Percentiles rank a stretch among this genome's conserved stretches.
Conservation (phyloP, 2,888 invertebrate genomes). For the Acanthoscelides obtectus region DNA sequence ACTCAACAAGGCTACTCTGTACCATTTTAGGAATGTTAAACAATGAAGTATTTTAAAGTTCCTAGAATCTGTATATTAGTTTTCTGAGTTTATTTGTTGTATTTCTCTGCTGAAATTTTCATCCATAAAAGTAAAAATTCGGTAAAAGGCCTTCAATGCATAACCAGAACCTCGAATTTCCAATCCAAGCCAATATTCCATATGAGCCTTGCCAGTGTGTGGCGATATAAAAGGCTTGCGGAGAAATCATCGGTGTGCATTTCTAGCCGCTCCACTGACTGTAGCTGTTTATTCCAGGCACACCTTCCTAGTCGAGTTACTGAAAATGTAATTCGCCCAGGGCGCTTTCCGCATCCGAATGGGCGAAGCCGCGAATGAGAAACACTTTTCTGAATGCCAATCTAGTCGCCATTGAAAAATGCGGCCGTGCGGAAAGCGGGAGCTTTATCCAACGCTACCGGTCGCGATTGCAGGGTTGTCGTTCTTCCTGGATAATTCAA, state of each 20-base stretch:
- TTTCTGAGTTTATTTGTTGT: too few relatives aligned
- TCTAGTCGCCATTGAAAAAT: constrained; percentile 31
- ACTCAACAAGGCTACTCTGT: too few relatives aligned
- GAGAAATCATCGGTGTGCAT: constrained; percentile 26
- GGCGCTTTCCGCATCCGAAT: constrained; percentile 39
- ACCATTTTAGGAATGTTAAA: too few relatives aligned
- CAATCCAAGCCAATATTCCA: background rate
- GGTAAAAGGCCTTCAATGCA: background rate
- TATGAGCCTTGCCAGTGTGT: constrained; percentile 13
- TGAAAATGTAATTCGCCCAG: constrained; percentile 40
- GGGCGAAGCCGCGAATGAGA: constrained; percentile 31
- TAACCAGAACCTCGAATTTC: background rate
- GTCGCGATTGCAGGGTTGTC: too few relatives aligned
- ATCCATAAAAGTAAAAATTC: too few relatives aligned
- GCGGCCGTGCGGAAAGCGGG: constrained; percentile 33
- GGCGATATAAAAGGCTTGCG: constrained; percentile 9
- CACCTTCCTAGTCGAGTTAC: constrained; percentile 39
- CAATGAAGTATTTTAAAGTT: too few relatives aligned
- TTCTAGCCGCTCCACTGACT: constrained; percentile 16
- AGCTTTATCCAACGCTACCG: background rate
- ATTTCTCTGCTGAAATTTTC: too few relatives aligned
- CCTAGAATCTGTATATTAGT: too few relatives aligned
- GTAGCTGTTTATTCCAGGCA: constrained; percentile 35
- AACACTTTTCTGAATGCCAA: constrained; percentile 33
- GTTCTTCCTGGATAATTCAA: too few relatives aligned